Conservation (phyloP, 2,113 vertebrate species). For the Tetraodon nigroviridis region DNA sequence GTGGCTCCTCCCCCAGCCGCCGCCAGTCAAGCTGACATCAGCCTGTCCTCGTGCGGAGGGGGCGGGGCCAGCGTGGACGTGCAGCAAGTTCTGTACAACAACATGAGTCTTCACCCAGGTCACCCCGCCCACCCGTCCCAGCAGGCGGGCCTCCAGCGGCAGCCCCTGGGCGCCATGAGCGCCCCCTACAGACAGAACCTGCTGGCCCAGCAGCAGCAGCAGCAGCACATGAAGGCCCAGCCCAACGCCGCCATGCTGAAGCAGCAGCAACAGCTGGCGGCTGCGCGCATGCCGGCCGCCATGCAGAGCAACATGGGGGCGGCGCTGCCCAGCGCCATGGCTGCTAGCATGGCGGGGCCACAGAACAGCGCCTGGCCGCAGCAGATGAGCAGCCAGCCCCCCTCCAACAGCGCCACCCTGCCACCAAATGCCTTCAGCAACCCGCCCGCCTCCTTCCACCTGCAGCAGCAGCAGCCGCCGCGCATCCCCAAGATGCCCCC, state of each 20-base stretch:
- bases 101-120: constrained; percentile 73
- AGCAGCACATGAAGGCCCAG: constrained; percentile 79
- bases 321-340: constrained; percentile 33
- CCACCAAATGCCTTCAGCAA: constrained; percentile 43
- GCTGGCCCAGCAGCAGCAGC: constrained; percentile 75
- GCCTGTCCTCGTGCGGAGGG: constrained; percentile 77
- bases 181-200: constrained; percentile 82
- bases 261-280: constrained; percentile 80
- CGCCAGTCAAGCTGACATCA: constrained; percentile 80
- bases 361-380: constrained; percentile 86
- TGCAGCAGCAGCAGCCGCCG: constrained; percentile 81
- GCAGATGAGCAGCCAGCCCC: constrained; percentile 76
- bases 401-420: constrained; percentile 68
- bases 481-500: constrained; percentile 83
- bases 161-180: constrained; percentile 72
- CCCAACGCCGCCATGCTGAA: constrained; percentile 82
- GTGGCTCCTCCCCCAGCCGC: constrained; percentile 63
- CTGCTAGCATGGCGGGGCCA: constrained; percentile 55
- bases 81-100: constrained; percentile 81
- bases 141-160: constrained; percentile 77
- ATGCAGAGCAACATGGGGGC: constrained; percentile 52
- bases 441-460: constrained; percentile 78
- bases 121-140: constrained; percentile 25
- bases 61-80: constrained; percentile 76
- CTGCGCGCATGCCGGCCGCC: constrained; percentile 66